Base-by-base conservation (phyloP, 1,140 invertebrate genomes). In the Oryzaephilus surinamensis region DNA sequence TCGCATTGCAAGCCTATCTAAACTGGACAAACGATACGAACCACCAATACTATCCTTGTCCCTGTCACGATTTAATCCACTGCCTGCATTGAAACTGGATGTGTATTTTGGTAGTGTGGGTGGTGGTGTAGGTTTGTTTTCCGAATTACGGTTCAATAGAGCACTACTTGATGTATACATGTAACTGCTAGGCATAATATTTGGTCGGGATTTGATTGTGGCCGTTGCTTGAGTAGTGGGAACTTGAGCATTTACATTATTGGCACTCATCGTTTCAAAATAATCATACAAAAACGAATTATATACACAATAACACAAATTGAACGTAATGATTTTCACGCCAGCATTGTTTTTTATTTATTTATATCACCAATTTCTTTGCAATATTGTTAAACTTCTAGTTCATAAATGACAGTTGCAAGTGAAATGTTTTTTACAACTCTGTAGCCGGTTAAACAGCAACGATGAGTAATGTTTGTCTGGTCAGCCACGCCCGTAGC, bases 1-100 rank as follows among this genome's bases (percentile, higher is more conserved):
- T 33, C 77, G 64, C 28, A 77, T 64, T 6, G 74, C 74, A 38
- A 80, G 59, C 44, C 75, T 66, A 46, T 80, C 77, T 15, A 79
- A 62, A 52, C 76, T 77, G 2, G 76, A 74, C 28, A 77, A 62
- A 17, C 72, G 60, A 52, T 74, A 74, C 31, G 70, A 72, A 41
- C 68, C 67, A 3, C 71, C 69, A 28, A 66, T 64, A 42, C 74
- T 71, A 31, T 67, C 58, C 35, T 67, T 70, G 48, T 69, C 65
- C 45, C 58, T 58, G 21, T 60, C 57, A 19, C 62, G 41, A 33
- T 48, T 61, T 26, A 66, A 58, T 35, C 71, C 68, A 21, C 67
- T 64, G 13, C 69, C 67, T 29, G 70, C 67, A 43, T 70, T 71
- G 45, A 72, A 72, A 51, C 70, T 73, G 11, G 69, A 69, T 16